Evolutionary conservation across 2,113 vertebrate genomes (phyloP).

Genomic region (Cercocebus atys): DNA sequence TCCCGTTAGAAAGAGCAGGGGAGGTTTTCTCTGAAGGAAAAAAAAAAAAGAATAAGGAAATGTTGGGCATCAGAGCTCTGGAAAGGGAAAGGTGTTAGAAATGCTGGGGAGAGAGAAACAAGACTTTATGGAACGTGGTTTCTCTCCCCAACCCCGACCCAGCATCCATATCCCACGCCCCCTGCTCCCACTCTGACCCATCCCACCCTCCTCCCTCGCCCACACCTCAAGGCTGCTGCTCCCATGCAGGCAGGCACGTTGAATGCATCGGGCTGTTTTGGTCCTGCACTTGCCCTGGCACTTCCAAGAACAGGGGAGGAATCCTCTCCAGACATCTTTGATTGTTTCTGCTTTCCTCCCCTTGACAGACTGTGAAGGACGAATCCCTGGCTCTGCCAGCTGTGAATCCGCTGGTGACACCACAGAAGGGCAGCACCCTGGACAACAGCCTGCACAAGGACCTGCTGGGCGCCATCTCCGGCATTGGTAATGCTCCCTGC

Average conservation of each 20-base stretch:
- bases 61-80: background rate
- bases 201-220: fast-evolving
- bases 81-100: background rate
- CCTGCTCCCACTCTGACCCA: background rate
- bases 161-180: fast-evolving
- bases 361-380: slow-evolving; percentile 90
- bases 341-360: background rate
- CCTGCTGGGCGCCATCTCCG: slow-evolving; percentile 97
- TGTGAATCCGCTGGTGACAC: slow-evolving; percentile 90
- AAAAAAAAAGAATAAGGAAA: background rate
- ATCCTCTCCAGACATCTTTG: background rate
- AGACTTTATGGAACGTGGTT: background rate
- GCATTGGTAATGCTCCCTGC: slow-evolving; percentile 88
- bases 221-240: fast-evolving
- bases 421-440: slow-evolving; percentile 91
- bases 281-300: background rate
- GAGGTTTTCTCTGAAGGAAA: background rate
- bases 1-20: background rate
- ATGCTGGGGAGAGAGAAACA: background rate
- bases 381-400: slow-evolving; percentile 84
- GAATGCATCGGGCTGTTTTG: background rate
- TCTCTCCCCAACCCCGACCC: background rate
- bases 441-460: slow-evolving; percentile 97
- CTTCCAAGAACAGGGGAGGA: background rate
- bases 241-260: background rate